A percentile compares a stretch with the other conserved stretches of the same genome.
Evolutionary conservation across 1,140 invertebrate species (phyloP).

Genomic region (Elymnias hypermnestra): DNA sequence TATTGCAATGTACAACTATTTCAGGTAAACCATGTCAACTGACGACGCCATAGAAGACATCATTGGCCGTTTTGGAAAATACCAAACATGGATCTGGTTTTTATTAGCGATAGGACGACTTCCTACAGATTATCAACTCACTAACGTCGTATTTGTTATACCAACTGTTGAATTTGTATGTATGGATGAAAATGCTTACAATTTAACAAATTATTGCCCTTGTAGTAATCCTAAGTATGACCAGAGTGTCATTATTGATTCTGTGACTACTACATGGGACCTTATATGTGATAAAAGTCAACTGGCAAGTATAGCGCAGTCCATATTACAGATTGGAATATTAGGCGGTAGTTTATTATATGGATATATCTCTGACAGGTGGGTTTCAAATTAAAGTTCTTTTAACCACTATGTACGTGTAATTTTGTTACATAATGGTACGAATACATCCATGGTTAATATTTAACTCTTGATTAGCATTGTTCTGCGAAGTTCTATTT

Average conservation of each 20-base stretch:
- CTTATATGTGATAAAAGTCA: conserved; percentile 70
- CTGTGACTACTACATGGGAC: conserved; percentile 73
- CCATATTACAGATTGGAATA: conserved; percentile 74
- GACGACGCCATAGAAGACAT: conserved; percentile 47
- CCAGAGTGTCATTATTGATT: conserved; percentile 54
- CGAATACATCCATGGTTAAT: no score
- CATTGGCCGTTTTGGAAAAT: conserved; percentile 48
- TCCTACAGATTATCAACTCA: conserved; percentile 81
- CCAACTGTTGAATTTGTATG: conserved; percentile 79
- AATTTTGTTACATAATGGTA: no score
- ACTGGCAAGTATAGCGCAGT: conserved; percentile 70
- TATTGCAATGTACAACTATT: no score
- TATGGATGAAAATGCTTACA: conserved; percentile 48
- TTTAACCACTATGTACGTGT: no score
- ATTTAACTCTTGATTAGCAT: conserved; percentile 72
- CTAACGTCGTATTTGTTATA: conserved; percentile 81
- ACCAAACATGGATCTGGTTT: conserved; percentile 76
- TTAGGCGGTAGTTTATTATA: conserved; percentile 71
- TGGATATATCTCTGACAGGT: conserved; percentile 73
- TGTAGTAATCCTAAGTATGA: conserved; percentile 64
- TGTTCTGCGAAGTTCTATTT: conserved; percentile 76
- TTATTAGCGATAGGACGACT: conserved; percentile 79
- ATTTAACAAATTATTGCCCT: conserved; percentile 57
- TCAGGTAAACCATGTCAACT: conserved; percentile 23
- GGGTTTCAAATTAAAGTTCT: no score